Conservation (phyloP, 2,113 vertebrate genomes). For the Brachyhypopomus occidentalis region DNA sequence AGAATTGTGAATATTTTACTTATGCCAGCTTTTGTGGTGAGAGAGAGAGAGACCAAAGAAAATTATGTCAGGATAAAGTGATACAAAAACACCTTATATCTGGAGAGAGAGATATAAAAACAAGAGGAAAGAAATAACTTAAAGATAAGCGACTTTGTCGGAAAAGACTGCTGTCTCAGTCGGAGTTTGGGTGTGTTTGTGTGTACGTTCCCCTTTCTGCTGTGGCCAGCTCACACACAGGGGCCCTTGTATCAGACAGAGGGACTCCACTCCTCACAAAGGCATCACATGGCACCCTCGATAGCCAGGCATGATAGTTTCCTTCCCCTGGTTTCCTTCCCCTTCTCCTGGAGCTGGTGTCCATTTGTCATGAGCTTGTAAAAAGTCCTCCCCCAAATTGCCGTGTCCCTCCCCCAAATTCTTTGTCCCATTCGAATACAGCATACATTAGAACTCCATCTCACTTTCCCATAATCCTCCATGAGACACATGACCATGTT, state of each 20-base stretch:
- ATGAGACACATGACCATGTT: neutral
- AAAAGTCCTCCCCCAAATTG: no score
- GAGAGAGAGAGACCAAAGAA: neutral
- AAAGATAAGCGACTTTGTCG: neutral
- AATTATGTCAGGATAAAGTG: neutral
- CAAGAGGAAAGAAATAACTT: neutral
- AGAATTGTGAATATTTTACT: no score
- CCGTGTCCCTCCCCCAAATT: no score
- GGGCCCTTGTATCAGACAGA: slow-evolving; percentile 41
- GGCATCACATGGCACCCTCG: neutral
- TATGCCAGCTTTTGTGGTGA: no score
- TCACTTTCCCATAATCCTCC: slow-evolving; percentile 18
- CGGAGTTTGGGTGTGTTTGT: neutral
- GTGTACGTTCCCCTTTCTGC: neutral
- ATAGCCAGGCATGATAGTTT: neutral
- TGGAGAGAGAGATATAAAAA: neutral
- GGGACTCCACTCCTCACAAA: slow-evolving; percentile 31
- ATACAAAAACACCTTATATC: neutral
- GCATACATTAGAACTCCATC: neutral
- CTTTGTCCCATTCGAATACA: no score
- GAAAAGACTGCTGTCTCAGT: neutral
- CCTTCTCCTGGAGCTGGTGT: neutral
- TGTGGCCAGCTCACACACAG: slow-evolving; percentile 47
- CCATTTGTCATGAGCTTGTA: no score
- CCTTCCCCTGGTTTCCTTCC: neutral